Percentiles rank a stretch among this genome's conserved stretches.
Evolutionary conservation across 2,113 vertebrate genomes (phyloP).

Genomic region (Jacana jacana): DNA sequence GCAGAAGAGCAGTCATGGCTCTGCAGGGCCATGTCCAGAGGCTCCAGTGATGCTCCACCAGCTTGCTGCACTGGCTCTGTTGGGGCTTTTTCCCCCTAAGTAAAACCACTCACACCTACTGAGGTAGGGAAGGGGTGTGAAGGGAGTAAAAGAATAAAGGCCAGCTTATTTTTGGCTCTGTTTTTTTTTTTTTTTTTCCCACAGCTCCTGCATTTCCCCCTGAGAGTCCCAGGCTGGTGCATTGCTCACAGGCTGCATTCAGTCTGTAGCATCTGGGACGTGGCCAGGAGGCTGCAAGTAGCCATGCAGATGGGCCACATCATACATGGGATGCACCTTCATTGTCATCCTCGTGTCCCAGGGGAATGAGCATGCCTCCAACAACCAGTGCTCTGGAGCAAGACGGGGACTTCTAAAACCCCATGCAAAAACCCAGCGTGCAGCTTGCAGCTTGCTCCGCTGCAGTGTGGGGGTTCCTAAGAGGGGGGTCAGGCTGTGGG

Average conservation of each 20-base stretch:
- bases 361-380: not conserved
- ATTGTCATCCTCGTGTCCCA: rapidly evolving
- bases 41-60: not conserved
- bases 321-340: rapidly evolving
- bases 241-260: not conserved
- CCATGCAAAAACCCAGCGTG: rapidly evolving
- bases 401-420: not conserved
- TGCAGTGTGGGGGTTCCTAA: not conserved
- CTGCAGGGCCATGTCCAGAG: not conserved
- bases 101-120: rapidly evolving
- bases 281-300: rapidly evolving
- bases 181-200: not conserved
- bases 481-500: not conserved
- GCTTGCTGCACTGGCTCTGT: not conserved
- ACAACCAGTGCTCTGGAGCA: rapidly evolving
- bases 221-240: not conserved
- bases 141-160: not conserved
- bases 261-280: rapidly evolving
- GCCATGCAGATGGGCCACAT: rapidly evolving
- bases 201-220: not conserved
- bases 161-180: not conserved
- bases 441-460: not conserved
- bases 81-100: rapidly evolving
- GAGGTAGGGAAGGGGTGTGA: not conserved
- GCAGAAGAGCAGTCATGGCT: not conserved